Conservation (phyloP, 2,113 vertebrate genomes). For the Lophochroa leadbeateri region DNA sequence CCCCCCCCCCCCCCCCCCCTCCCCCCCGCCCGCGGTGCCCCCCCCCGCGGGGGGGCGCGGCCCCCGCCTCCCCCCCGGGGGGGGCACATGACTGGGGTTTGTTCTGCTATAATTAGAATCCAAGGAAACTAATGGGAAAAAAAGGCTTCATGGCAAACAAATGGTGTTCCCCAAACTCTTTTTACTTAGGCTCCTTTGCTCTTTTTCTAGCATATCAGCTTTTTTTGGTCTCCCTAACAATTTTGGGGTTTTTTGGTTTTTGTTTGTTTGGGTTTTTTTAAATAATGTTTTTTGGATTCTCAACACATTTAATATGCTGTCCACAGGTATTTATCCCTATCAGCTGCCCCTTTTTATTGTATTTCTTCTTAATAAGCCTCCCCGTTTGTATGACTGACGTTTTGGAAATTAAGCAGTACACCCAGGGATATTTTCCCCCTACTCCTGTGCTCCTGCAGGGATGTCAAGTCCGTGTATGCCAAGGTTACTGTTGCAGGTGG, state of each 20-base stretch:
- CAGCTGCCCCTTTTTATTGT: background rate
- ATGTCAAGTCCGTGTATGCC: accelerated
- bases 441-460: background rate
- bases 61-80: no score
- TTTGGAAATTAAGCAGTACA: background rate
- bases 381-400: background rate
- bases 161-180: background rate
- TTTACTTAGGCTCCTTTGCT: background rate
- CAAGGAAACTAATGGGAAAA: background rate
- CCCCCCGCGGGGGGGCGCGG: no score
- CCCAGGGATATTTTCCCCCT: background rate
- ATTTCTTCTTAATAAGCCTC: background rate
- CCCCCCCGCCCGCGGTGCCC: no score
- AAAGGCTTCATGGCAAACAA: background rate
- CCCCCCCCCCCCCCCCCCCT: no score
- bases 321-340: background rate
- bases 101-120: background rate
- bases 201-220: background rate
- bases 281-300: background rate
- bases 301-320: background rate
- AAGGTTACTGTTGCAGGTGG: background rate
- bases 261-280: background rate
- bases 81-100: no score
- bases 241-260: background rate
- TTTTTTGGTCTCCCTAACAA: background rate